Percentiles rank a stretch among this genome's conserved stretches.
Evolutionary conservation across 2,113 vertebrate species (phyloP).

Genomic region (Labeo catla): DNA sequence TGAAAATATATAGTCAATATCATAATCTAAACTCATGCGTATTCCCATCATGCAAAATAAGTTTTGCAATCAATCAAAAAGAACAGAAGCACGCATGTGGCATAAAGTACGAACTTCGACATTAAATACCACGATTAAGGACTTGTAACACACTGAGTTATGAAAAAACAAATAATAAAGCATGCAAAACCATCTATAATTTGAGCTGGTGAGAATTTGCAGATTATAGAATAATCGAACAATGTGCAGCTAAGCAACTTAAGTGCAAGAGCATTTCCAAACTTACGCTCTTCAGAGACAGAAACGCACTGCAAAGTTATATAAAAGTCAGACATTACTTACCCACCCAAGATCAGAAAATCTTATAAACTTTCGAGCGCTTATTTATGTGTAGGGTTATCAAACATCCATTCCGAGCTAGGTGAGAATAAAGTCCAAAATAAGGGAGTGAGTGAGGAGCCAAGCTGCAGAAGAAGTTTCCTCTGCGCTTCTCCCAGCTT

Average conservation of each 20-base stretch:
- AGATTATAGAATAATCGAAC: background rate
- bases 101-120: background rate
- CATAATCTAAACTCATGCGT: background rate
- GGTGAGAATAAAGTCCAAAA: slow-evolving; percentile 8
- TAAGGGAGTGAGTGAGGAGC: slow-evolving; percentile 10
- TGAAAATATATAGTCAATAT: background rate
- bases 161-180: background rate
- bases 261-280: background rate
- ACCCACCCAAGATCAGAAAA: slow-evolving; percentile 24
- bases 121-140: background rate
- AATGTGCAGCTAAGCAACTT: background rate
- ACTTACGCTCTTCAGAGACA: slow-evolving; percentile 2
- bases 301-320: slow-evolving; percentile 13
- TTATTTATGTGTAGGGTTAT: slow-evolving; percentile 1
- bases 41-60: background rate
- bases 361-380: slow-evolving; percentile 14
- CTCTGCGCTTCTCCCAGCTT: slow-evolving; percentile 40
- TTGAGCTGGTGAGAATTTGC: background rate
- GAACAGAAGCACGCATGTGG: background rate
- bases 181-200: background rate
- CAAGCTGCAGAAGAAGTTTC: slow-evolving; percentile 25
- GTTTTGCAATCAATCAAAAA: background rate
- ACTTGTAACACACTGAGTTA: background rate
- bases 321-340: slow-evolving; percentile 19
- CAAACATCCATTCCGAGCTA: slow-evolving; percentile 29